Evolutionary conservation across 1,140 invertebrate species (phyloP).

Genomic region (Portunus trituberculatus): DNA sequence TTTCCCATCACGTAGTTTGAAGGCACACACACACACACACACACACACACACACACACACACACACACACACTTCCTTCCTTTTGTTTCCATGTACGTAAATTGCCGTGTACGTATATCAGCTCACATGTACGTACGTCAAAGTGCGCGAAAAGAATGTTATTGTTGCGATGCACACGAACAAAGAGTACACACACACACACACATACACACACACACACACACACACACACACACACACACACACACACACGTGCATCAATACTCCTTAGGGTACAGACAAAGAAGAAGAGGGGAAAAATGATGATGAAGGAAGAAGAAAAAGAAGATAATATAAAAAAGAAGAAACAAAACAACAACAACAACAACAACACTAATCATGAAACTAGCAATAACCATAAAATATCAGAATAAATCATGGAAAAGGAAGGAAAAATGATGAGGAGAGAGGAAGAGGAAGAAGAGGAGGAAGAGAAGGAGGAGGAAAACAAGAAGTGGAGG

Average conservation of each 20-base stretch:
- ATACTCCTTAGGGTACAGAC: not conserved
- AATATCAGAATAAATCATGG: too few species aligned
- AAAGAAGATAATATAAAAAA: too few species aligned
- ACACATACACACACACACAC: conserved; percentile 22
- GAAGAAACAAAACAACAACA: too few species aligned
- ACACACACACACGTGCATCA: not conserved
- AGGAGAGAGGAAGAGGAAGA: not conserved
- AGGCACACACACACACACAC: not conserved
- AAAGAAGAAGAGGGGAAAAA: not conserved
- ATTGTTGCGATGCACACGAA: too few species aligned
- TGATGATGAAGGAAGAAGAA: not conserved
- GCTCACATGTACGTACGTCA: too few species aligned
- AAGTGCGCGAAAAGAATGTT: too few species aligned
- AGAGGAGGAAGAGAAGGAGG: not conserved
- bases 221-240: conserved; percentile 42
- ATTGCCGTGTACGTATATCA: not conserved
- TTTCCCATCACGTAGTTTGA: not conserved
- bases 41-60: conserved; percentile 53
- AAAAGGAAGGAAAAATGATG: too few species aligned
- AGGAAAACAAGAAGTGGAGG: not conserved
- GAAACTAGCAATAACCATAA: too few species aligned
- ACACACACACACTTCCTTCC: not conserved
- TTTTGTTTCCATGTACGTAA: not conserved
- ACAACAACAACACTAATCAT: too few species aligned
- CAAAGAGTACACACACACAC: not conserved